phyloP scores from a whole-genome alignment of 2,797 vertebrate species.

The Etheostoma nigrum region DNA sequence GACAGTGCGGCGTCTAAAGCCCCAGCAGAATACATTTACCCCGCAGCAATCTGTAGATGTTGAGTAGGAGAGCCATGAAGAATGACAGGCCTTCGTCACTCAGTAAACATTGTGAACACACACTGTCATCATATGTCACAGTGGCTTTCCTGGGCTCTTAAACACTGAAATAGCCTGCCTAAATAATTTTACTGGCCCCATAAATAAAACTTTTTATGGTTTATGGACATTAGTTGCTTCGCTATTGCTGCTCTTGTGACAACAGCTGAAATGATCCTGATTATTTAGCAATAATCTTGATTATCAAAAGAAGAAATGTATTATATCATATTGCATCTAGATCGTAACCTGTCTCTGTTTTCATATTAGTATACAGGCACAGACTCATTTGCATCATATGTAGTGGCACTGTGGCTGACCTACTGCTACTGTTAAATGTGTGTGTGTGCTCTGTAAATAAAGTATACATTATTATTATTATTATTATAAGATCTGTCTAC shows the following conservation, averaged over 20 bases:
- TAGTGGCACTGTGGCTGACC: slow-evolving; percentile 6
- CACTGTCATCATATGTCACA: slow-evolving; percentile 47
- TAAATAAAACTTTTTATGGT: background rate
- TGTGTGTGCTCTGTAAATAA: background rate
- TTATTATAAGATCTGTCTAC: slow-evolving; percentile 31
- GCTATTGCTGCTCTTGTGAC: background rate
- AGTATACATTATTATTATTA: too few species aligned
- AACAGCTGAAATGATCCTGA: background rate
- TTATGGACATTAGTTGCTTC: background rate
- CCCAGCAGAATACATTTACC: slow-evolving; percentile 33
- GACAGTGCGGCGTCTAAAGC: slow-evolving; percentile 30
- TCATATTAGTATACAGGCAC: background rate
- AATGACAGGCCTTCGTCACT: slow-evolving; percentile 62
- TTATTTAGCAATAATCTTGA: background rate
- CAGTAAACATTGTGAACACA: slow-evolving; percentile 38
- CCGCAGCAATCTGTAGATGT: slow-evolving; percentile 38
- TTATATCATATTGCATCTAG: slow-evolving; percentile 1
- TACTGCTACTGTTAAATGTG: slow-evolving; percentile 21
- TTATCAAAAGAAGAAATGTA: background rate
- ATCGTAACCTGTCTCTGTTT: slow-evolving; percentile 2
- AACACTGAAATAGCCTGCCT: background rate
- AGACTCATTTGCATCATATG: slow-evolving; percentile 20
- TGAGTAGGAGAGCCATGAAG: slow-evolving; percentile 36
- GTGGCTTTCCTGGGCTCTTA: slow-evolving; percentile 36
- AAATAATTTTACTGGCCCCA: slow-evolving; percentile 8